phyloP scores from a whole-genome alignment of 2,888 invertebrate genomes.

The Thysanoteuthis rhombus region DNA sequence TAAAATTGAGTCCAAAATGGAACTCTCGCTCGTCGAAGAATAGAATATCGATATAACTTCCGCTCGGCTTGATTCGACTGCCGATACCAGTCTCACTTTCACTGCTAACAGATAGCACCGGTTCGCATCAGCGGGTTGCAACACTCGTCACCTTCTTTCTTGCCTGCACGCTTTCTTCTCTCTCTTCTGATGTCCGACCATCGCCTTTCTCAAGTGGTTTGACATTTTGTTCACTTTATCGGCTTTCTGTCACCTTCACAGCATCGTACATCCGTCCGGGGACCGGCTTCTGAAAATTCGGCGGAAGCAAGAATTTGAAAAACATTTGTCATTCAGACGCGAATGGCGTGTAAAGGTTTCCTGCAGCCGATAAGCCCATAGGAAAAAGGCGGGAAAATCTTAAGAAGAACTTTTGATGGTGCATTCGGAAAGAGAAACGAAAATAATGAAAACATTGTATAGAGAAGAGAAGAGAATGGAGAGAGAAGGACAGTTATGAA shows the following conservation, averaged over 20 bases:
- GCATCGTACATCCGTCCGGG: background rate
- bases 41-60: background rate
- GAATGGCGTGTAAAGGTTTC: background rate
- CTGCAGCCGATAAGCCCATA: background rate
- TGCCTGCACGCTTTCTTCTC: background rate
- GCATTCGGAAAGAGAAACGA: background rate
- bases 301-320: slow-evolving; percentile 12
- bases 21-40: background rate
- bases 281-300: slow-evolving; percentile 12
- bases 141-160: background rate
- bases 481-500: background rate
- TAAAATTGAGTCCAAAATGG: background rate
- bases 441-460: background rate
- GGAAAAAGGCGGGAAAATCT: background rate
- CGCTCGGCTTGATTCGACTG: background rate
- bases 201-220: background rate
- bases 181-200: background rate
- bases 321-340: slow-evolving; percentile 12
- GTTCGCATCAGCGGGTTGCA: background rate
- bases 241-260: background rate
- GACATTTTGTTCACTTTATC: background rate
- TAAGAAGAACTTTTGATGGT: background rate
- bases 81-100: background rate
- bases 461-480: background rate
- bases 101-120: background rate